Evolutionary conservation across 1,140 invertebrate genomes (phyloP).

Genomic region (Trinorchestia longiramus): DNA sequence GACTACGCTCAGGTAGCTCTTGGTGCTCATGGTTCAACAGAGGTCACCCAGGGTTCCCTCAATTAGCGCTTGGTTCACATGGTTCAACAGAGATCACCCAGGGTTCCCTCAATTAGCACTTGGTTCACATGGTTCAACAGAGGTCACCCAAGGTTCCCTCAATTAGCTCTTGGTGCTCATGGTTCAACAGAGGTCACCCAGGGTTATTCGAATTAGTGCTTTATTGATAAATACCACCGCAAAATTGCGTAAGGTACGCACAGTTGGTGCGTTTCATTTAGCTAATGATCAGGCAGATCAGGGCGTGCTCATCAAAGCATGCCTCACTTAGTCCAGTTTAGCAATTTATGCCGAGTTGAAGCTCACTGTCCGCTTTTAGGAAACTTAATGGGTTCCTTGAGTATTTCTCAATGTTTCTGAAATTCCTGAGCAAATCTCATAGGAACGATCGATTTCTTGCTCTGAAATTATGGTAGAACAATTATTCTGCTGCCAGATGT

Average conservation of each 20-base stretch:
- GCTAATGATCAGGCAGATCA: too few relatives aligned
- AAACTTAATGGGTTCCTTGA: background rate
- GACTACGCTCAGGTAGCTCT: background rate
- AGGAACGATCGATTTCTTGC: background rate
- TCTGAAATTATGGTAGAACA: background rate
- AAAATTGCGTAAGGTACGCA: too few relatives aligned
- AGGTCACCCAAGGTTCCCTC: background rate
- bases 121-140: too few relatives aligned
- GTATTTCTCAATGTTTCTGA: background rate
- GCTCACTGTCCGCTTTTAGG: background rate
- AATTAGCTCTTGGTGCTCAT: background rate
- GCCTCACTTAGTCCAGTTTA: background rate
- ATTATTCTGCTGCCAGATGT: background rate
- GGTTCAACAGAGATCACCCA: too few relatives aligned
- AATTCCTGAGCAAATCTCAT: background rate
- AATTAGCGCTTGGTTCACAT: too few relatives aligned
- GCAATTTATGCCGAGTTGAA: background rate
- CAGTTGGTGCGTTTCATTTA: too few relatives aligned
- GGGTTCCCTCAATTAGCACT: too few relatives aligned
- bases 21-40: background rate
- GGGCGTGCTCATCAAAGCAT: background rate
- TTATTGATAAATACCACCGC: background rate
- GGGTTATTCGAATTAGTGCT: background rate
- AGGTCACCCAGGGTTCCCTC: too few relatives aligned
- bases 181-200: background rate